A percentile compares a stretch with the other conserved stretches of the same genome.
These are phyloP conservation scores for Entomyzon cyanotis DNA, from an alignment of 2,113 vertebrate species.

Conservation along the genomic window DNA sequence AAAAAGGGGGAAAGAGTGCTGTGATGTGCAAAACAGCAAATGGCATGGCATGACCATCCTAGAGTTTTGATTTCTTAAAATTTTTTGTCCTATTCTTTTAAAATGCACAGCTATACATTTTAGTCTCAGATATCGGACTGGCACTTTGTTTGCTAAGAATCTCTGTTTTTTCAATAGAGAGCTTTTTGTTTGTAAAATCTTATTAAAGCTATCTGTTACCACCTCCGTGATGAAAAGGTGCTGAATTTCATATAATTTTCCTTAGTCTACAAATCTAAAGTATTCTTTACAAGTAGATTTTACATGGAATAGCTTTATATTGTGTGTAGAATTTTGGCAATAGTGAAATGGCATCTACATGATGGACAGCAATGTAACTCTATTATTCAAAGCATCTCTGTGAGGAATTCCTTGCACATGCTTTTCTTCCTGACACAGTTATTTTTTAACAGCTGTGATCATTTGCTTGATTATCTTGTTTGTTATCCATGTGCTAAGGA, in stretches of 20 bases:
- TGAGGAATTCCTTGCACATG: slow-evolving; percentile 7
- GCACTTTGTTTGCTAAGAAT: not conserved
- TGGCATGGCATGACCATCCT: not conserved
- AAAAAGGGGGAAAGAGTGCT: no score
- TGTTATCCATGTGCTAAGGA: not conserved
- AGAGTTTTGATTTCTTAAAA: not conserved
- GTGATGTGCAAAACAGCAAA: no score
- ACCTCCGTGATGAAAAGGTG: not conserved
- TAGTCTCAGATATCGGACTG: not conserved
- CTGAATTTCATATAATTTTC: not conserved
- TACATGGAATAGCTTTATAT: not conserved
- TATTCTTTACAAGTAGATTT: not conserved
- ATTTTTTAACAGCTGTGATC: not conserved
- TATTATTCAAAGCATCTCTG: slow-evolving; percentile 14
- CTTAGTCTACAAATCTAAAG: not conserved
- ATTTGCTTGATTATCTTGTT: slow-evolving; percentile 13
- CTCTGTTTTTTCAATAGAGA: not conserved
- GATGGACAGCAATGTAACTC: not conserved
- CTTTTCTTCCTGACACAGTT: slow-evolving; percentile 20
- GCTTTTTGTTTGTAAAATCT: not conserved
- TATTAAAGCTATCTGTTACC: not conserved
- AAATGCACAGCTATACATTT: not conserved
- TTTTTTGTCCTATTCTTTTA: not conserved
- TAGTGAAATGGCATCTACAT: not conserved
- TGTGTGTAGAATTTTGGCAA: not conserved